phyloP scores from a whole-genome alignment of 2,113 vertebrate genomes.

The Hemicordylus capensis region DNA sequence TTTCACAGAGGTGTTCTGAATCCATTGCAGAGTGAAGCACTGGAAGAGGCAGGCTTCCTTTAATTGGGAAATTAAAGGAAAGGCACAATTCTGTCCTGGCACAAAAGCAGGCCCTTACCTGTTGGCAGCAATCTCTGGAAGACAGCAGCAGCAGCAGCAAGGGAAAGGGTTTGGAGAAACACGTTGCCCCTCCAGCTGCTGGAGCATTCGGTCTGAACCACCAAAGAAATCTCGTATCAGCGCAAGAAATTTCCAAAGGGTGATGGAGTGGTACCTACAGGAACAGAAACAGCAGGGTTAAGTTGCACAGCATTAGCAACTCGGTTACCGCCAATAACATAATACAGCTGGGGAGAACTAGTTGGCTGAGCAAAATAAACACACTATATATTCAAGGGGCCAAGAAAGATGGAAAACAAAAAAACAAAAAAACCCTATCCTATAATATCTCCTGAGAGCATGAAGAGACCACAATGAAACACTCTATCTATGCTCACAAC shows the following conservation, averaged over 20 bases:
- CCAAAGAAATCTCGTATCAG: slow-evolving; percentile 83
- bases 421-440: no score
- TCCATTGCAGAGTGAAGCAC: neutral
- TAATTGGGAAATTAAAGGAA: no score
- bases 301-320: neutral
- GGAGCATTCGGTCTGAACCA: slow-evolving; percentile 75
- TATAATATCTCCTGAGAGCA: neutral
- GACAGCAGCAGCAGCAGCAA: slow-evolving; percentile 83
- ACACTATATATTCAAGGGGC: no score
- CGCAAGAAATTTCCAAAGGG: slow-evolving; percentile 81
- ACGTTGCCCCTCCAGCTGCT: slow-evolving; percentile 68
- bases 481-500: neutral
- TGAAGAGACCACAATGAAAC: neutral
- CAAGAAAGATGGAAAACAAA: no score
- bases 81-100: neutral
- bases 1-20: neutral
- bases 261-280: slow-evolving; percentile 81
- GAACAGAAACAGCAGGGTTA: neutral
- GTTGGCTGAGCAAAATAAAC: neutral
- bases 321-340: neutral
- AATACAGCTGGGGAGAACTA: neutral
- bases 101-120: slow-evolving; percentile 48
- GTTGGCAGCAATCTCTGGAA: slow-evolving; percentile 78
- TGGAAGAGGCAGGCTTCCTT: no score
- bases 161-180: slow-evolving; percentile 80